Percentiles rank a stretch among this genome's conserved stretches.
These are phyloP conservation scores for Prietella phreatophila DNA, from an alignment of 2,113 vertebrate species.

Conservation along the genomic window DNA sequence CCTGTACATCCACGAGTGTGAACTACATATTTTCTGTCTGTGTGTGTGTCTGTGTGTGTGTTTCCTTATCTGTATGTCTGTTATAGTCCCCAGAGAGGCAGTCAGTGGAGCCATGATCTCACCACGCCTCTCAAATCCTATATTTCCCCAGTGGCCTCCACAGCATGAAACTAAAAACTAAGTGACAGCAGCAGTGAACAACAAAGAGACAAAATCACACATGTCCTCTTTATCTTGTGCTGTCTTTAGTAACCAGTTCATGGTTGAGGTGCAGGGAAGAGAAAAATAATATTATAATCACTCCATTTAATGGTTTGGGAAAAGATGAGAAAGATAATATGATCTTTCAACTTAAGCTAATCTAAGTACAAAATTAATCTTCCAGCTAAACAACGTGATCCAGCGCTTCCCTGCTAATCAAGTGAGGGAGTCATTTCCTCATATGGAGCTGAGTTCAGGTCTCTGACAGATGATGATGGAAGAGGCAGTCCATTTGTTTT, in stretches of 20 bases:
- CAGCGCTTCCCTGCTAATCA: conserved; percentile 33
- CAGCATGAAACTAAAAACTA: conserved; percentile 27
- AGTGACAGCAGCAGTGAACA: conserved; percentile 10
- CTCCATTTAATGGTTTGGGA: not conserved
- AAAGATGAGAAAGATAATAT: not conserved
- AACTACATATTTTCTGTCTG: not conserved
- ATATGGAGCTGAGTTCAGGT: conserved; percentile 22
- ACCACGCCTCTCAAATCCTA: conserved; percentile 40
- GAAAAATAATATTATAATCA: conserved; percentile 6
- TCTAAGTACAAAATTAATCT: conserved; percentile 23
- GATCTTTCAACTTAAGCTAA: not conserved
- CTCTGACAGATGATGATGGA: conserved; percentile 28
- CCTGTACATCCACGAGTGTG: not conserved
- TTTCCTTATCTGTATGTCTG: conserved; percentile 18
- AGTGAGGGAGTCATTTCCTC: conserved; percentile 36
- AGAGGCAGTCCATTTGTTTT: conserved; percentile 21
- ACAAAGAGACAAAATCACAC: conserved; percentile 24
- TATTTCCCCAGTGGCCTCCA: conserved; percentile 36
- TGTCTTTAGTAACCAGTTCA: conserved; percentile 5
- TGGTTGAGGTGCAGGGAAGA: not conserved
- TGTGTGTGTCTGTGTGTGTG: not conserved
- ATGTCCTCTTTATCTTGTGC: not conserved
- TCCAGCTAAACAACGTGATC: conserved; percentile 1
- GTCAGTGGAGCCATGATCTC: conserved; percentile 34
- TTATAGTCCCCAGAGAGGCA: conserved; percentile 12